Conservation (phyloP, 2,797 vertebrate genomes). For the Neosilurus hyrtlii region DNA sequence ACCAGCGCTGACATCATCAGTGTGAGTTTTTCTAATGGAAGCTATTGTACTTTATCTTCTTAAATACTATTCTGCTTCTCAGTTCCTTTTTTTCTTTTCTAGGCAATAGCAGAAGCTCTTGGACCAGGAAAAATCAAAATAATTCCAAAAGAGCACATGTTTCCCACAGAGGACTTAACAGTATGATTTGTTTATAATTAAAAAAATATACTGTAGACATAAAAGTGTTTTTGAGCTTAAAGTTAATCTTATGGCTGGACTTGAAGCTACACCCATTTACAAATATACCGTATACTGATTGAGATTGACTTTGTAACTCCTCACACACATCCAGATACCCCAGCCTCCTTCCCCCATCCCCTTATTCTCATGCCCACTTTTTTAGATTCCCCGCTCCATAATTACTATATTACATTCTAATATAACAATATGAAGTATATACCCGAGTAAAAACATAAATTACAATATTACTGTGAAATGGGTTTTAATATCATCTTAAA, state of each 20-base stretch:
- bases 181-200: conserved; percentile 67
- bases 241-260: too few species aligned
- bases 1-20: conserved; percentile 79
- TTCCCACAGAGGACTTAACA: conserved; percentile 76
- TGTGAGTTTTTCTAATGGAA: conserved; percentile 65
- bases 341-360: too few species aligned
- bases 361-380: too few species aligned
- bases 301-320: too few species aligned
- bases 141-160: conserved; percentile 75
- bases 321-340: too few species aligned
- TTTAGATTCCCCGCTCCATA: too few species aligned
- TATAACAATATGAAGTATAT: too few species aligned
- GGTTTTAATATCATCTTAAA: background rate
- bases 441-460: background rate
- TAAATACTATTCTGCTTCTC: background rate
- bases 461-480: background rate
- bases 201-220: background rate
- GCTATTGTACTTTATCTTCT: background rate
- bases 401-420: too few species aligned
- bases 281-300: too few species aligned
- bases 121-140: conserved; percentile 80
- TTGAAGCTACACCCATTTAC: too few species aligned
- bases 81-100: conserved; percentile 14
- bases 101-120: conserved; percentile 77
- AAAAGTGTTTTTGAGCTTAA: too few species aligned